Percentiles rank a stretch among this genome's conserved stretches.
phyloP scores from a whole-genome alignment of 2,797 vertebrate species.

The Spinus pinus region DNA sequence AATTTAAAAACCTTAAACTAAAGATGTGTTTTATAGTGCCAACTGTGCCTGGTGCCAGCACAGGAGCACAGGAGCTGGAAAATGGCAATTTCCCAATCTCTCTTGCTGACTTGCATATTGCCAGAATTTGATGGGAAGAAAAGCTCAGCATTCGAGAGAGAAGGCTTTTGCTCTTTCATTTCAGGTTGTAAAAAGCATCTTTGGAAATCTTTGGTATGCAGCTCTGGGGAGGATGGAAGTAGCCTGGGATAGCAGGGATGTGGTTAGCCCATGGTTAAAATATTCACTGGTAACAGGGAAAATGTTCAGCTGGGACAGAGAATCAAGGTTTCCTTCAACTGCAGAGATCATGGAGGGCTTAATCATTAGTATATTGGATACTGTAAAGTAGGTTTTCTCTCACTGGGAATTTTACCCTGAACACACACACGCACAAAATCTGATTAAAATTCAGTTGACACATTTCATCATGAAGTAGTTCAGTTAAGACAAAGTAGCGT shows the following conservation, averaged over 20 bases:
- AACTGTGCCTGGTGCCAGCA: background rate
- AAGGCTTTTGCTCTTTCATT: background rate
- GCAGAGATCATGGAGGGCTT: background rate
- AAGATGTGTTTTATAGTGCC: fast-evolving
- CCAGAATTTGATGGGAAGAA: background rate
- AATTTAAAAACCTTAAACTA: background rate
- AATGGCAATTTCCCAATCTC: background rate
- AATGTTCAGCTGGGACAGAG: background rate
- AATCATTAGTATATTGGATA: background rate
- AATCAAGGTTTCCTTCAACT: background rate
- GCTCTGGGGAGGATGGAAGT: background rate
- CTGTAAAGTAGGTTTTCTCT: constrained; percentile 2
- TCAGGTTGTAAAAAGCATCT: background rate
- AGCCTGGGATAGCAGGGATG: background rate
- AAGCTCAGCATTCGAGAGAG: background rate
- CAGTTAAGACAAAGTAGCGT: background rate
- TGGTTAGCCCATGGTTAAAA: background rate
- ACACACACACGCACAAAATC: background rate
- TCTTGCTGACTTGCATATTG: background rate
- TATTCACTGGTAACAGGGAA: background rate
- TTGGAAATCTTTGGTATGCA: background rate
- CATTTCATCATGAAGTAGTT: background rate
- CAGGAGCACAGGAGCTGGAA: background rate
- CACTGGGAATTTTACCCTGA: background rate
- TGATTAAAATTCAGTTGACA: background rate